Evolutionary conservation across 2,888 invertebrate genomes (phyloP).

Genomic region (Ditula angustiorana): DNA sequence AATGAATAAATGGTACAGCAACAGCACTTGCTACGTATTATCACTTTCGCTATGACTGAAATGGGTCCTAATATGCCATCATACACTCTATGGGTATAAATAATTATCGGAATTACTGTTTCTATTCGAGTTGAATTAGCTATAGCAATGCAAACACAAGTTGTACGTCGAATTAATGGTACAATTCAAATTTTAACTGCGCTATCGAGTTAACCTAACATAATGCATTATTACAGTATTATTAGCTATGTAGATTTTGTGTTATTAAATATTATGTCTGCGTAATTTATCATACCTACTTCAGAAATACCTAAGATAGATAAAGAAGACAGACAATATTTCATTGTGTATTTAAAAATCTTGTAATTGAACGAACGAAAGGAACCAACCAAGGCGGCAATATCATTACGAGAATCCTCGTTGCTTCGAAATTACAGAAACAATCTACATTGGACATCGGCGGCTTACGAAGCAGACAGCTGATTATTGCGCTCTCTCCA

Average conservation of each 20-base stretch:
- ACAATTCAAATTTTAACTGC: background rate
- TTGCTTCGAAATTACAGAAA: constrained; percentile 8
- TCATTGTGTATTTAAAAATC: background rate
- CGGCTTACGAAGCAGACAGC: constrained; percentile 23
- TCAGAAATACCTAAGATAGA: background rate
- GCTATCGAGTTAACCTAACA: too few species aligned
- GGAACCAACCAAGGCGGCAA: constrained; percentile 1
- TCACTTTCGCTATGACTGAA: background rate
- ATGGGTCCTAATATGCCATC: background rate
- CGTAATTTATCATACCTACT: too few species aligned
- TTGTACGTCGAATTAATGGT: background rate
- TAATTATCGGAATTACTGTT: background rate
- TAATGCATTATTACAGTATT: too few species aligned
- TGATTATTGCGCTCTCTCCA: constrained; percentile 8
- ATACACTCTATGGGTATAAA: background rate
- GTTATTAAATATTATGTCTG: too few species aligned
- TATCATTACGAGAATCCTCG: background rate
- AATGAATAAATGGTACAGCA: background rate
- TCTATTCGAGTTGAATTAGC: background rate
- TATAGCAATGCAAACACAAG: background rate
- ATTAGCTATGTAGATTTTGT: too few species aligned
- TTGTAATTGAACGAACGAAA: constrained; percentile 4
- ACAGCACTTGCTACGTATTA: background rate
- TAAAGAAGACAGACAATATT: background rate
- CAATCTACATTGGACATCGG: constrained; percentile 26